A percentile compares a stretch with the other conserved stretches of the same genome.
Conservation (phyloP, 2,797 vertebrate species). For the Diglossa cyanea region DNA sequence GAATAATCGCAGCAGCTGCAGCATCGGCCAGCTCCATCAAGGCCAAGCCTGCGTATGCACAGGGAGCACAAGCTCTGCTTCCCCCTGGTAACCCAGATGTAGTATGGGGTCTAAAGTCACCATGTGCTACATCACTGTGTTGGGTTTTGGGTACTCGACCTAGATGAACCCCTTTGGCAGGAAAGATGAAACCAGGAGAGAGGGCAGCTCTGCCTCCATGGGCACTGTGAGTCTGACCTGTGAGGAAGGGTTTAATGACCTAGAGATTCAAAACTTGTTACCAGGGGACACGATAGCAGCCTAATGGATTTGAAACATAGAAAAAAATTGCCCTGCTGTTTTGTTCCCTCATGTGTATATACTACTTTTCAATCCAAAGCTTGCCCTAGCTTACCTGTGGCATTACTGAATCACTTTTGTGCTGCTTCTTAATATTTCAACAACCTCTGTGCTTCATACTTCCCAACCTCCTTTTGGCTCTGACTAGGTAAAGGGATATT, state of each 20-base stretch:
- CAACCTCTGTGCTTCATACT: background rate
- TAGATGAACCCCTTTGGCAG: accelerated
- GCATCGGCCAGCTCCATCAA: background rate
- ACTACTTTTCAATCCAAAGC: background rate
- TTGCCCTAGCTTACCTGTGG: background rate
- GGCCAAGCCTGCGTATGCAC: accelerated
- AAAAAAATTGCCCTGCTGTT: background rate
- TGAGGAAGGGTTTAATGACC: background rate
- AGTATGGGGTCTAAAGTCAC: accelerated
- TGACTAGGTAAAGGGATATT: background rate
- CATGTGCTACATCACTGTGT: accelerated
- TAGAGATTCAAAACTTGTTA: background rate
- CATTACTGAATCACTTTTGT: background rate
- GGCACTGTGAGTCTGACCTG: background rate
- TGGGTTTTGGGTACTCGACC: accelerated
- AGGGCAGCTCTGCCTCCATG: background rate
- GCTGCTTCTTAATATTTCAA: background rate
- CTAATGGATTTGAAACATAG: background rate
- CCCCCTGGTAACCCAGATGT: background rate
- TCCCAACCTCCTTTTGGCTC: background rate
- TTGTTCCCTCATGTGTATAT: no score
- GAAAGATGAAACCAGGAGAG: background rate
- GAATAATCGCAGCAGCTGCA: accelerated
- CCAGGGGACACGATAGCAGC: accelerated
- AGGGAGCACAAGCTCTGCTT: background rate